A percentile compares a stretch with the other conserved stretches of the same genome.
These are phyloP conservation scores for Antheraea mylitta DNA, from an alignment of 1,140 invertebrate genomes.

Conservation along the genomic window DNA sequence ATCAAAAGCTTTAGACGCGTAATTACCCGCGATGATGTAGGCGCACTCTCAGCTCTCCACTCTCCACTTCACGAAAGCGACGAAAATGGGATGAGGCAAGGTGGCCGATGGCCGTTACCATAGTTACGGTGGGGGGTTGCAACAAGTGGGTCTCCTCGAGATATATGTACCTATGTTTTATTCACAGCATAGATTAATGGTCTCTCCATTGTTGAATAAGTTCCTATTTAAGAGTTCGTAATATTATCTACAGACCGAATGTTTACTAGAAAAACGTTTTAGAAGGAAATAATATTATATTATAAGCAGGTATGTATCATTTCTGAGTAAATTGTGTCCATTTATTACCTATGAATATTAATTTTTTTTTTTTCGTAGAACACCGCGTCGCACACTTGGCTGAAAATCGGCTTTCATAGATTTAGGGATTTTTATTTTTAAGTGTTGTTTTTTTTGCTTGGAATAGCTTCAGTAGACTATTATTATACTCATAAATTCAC, in stretches of 20 bases:
- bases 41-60: constrained; percentile 26
- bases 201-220: background rate
- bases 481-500: too few species aligned
- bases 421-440: too few species aligned
- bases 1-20: constrained; percentile 42
- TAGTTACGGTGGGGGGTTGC: constrained; percentile 29
- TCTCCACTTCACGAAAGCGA: constrained; percentile 38
- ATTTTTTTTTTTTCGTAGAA: too few species aligned
- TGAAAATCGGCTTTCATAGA: too few species aligned
- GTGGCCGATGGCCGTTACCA: constrained; percentile 27
- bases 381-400: too few species aligned
- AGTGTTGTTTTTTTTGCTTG: too few species aligned
- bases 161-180: constrained; percentile 9
- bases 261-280: background rate
- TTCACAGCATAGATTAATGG: constrained; percentile 1
- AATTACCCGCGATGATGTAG: constrained; percentile 36
- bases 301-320: too few species aligned
- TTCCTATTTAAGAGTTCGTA: background rate
- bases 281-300: too few species aligned
- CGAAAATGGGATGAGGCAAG: constrained; percentile 13
- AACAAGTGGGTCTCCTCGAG: constrained; percentile 38
- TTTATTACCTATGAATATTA: too few species aligned
- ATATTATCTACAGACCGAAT: too few species aligned
- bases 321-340: too few species aligned
- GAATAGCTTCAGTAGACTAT: too few species aligned